Percentiles rank a stretch among this genome's conserved stretches.
These are phyloP conservation scores for Neodon shergylaensis DNA, from an alignment of 2,113 vertebrate genomes.

Conservation along the genomic window DNA sequence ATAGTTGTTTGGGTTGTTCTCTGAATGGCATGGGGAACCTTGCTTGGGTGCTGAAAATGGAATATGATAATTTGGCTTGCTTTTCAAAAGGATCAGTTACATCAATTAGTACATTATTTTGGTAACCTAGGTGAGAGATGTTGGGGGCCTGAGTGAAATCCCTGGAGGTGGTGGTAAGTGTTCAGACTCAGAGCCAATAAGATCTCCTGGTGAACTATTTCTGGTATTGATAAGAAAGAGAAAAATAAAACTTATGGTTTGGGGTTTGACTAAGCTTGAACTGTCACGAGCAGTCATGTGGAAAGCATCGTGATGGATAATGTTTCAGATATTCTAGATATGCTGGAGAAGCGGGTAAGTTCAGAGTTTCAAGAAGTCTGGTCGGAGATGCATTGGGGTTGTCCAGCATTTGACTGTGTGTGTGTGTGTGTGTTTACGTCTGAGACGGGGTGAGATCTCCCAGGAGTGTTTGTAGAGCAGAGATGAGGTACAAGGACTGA, in stretches of 20 bases:
- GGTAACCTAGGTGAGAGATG: neutral
- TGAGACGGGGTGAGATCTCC: neutral
- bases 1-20: neutral
- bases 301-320: neutral
- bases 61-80: neutral
- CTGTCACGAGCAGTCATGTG: neutral
- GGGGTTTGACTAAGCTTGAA: slow-evolving; percentile 17
- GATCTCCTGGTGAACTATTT: neutral
- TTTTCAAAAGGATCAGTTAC: neutral
- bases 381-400: neutral
- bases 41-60: neutral
- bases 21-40: neutral
- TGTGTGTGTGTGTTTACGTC: too few relatives aligned
- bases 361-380: neutral
- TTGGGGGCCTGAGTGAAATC: neutral
- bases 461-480: neutral
- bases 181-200: neutral
- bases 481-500: neutral
- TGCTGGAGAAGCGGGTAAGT: neutral
- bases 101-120: neutral
- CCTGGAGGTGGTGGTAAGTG: neutral
- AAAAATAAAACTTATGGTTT: slow-evolving; percentile 17
- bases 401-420: neutral
- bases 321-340: neutral
- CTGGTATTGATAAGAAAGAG: neutral